phyloP scores from a whole-genome alignment of 2,113 vertebrate species.

The Cryptomyrus ogoouensis region DNA sequence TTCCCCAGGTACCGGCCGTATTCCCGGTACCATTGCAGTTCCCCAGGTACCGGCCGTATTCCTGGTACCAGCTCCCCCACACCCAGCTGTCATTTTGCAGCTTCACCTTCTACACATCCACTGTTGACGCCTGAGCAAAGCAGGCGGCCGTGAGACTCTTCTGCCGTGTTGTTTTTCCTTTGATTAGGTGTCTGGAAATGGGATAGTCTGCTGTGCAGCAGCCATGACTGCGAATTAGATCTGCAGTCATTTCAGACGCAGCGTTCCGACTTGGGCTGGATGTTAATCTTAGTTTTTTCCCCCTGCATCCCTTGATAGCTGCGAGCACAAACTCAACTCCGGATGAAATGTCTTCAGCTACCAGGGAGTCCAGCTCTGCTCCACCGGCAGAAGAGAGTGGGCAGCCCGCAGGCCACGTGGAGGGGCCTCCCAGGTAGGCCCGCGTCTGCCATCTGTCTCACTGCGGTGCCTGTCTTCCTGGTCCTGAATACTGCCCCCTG shows the following conservation, averaged over 20 bases:
- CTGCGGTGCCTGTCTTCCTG: background rate
- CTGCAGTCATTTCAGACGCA: background rate
- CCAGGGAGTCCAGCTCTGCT: conserved; percentile 70
- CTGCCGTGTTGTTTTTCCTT: no score
- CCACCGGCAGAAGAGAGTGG: conserved; percentile 58
- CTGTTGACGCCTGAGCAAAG: no score
- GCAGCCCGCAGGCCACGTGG: conserved; percentile 55
- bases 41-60: no score
- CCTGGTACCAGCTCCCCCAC: no score
- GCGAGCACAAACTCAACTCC: conserved; percentile 55
- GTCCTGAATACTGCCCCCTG: background rate
- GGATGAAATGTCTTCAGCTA: conserved; percentile 77
- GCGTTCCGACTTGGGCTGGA: background rate
- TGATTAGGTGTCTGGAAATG: background rate
- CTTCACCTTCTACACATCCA: no score
- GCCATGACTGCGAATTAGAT: background rate
- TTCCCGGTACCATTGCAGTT: no score
- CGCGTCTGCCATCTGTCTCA: conserved; percentile 38
- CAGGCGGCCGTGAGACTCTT: no score
- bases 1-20: no score
- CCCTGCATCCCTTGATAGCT: conserved; percentile 27
- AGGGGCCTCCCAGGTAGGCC: conserved; percentile 54
- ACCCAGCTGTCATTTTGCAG: no score
- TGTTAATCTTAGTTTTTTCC: background rate
- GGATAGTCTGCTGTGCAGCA: background rate